phyloP scores from a whole-genome alignment of 2,113 vertebrate species.

The Nothocercus julius region DNA sequence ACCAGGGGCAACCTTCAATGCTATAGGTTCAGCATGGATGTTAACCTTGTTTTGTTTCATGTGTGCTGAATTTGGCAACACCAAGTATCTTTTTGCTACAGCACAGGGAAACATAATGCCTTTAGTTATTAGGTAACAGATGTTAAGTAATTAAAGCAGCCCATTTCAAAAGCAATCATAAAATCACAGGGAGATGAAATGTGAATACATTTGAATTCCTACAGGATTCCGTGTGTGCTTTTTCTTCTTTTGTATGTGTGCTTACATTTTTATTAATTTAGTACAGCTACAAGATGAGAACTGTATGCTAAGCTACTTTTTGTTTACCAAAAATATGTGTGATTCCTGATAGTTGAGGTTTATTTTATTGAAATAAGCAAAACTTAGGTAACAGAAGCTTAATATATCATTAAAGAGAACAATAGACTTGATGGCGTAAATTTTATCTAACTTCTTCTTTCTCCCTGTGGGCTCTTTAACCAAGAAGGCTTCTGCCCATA shows the following conservation, averaged over 20 bases:
- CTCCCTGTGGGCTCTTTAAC: background rate
- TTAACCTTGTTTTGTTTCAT: background rate
- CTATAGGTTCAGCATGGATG: background rate
- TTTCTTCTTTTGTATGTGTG: background rate
- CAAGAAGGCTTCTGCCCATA: background rate
- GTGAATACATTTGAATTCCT: conserved; percentile 59
- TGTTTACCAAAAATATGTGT: background rate
- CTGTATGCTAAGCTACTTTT: background rate
- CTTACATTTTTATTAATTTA: conserved; percentile 14
- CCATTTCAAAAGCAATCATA: conserved; percentile 56
- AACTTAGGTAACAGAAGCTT: background rate
- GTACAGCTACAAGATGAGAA: background rate
- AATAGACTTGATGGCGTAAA: background rate
- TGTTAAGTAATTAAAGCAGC: conserved; percentile 59
- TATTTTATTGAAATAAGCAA: background rate
- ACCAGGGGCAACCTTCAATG: background rate
- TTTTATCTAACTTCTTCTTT: background rate
- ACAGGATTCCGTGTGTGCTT: conserved; percentile 29
- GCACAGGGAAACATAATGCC: background rate
- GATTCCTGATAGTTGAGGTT: background rate
- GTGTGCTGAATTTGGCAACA: conserved; percentile 35
- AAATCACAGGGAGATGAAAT: conserved; percentile 52
- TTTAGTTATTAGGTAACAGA: conserved; percentile 53
- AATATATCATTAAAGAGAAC: background rate
- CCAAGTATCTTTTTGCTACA: conserved; percentile 38